Base-by-base conservation (phyloP, 2,888 invertebrate genomes). In the Caenorhabditis sp. region DNA sequence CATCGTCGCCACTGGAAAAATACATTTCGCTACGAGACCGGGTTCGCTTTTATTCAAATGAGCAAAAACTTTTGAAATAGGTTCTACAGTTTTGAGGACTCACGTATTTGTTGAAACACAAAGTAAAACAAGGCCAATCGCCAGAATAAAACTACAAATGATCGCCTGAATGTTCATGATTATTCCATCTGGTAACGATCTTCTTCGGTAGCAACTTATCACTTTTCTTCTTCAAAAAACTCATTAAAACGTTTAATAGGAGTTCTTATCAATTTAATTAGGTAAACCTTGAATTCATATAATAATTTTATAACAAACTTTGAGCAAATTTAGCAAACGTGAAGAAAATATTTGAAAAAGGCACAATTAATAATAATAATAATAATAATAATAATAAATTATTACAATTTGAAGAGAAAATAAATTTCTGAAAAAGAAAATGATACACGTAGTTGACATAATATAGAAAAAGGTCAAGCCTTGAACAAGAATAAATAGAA, bases 81-180 rank as follows among this genome's bases (percentile, higher is more conserved):
- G n/a, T n/a, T n/a, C n/a, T n/a, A n/a, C n/a, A n/a, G n/a, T n/a
- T n/a, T n/a, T n/a, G n/a, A n/a, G n/a, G 21, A 23, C 23, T 23
- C 6, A 78, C 78, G 78, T 78, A 57, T 67, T 70, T 10, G 78
- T 76, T 17, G 78, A 76, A 24, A 74, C 65, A 31, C 78, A 78
- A 19, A 78, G 68, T n/a, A 78, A 59, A 26, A 78, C 78, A 19
- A 74, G 69, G 21, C 78, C 78, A 36, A 72, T 72, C 1, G 74
- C 76, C 36, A 78, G 54, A n/a, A 78, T 62, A 58, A 78, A 76
- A 55, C 76, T 76, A 64, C 74, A 76, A 21, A 78, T 53, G 53
- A 78, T 76, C 5, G 78, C 78, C 65, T 78, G 78, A 27, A 76
- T 67, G 55, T 78, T 78, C 78, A 78, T 78, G 31, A 6, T 31